Conservation (phyloP, 2,888 invertebrate species). For the Norana najaformis region DNA sequence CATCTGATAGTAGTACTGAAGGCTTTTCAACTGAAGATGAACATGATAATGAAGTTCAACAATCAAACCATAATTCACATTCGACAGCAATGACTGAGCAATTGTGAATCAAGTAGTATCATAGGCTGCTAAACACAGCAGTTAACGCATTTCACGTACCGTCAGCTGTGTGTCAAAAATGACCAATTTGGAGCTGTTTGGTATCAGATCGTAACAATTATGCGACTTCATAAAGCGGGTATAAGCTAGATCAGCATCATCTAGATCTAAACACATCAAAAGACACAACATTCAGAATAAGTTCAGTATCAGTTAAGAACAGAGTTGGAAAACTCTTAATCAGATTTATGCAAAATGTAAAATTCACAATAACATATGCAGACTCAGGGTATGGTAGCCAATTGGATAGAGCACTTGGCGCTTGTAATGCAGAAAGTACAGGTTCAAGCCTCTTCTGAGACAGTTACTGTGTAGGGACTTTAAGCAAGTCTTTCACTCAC, state of each 20-base stretch:
- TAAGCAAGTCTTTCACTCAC: too few relatives aligned
- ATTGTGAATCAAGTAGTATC: neutral
- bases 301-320: neutral
- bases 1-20: neutral
- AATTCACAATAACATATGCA: too few relatives aligned
- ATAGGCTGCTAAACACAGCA: neutral
- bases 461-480: too few relatives aligned
- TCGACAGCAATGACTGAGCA: neutral
- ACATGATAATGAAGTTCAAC: neutral
- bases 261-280: neutral
- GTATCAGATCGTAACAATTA: constrained; percentile 99
- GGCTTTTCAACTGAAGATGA: neutral
- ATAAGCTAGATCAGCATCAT: constrained; percentile 84
- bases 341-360: neutral
- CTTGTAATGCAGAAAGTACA: too few relatives aligned
- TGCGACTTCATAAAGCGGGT: constrained; percentile 99
- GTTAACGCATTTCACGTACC: constrained; percentile 54
- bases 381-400: too few relatives aligned
- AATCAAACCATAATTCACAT: neutral
- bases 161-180: constrained; percentile 97
- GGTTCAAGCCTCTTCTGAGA: too few relatives aligned
- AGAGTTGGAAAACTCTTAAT: neutral
- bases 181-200: constrained; percentile 97
- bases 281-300: neutral
- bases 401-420: too few relatives aligned